Conservation (phyloP, 2,113 vertebrate species). For the Azemiops feae region DNA sequence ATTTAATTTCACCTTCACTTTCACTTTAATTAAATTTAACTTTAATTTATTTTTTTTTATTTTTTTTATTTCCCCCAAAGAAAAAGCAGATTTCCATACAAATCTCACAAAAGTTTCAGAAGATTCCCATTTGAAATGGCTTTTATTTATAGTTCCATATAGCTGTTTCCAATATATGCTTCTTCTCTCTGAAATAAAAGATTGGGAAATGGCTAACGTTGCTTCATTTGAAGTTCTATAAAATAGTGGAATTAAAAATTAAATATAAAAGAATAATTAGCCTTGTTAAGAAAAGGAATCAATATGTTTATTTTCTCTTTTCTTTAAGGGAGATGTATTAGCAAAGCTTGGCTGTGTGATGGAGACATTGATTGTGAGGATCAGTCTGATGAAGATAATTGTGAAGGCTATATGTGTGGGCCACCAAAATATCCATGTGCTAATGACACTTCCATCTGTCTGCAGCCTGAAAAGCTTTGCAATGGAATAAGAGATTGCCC, state of each 20-base stretch:
- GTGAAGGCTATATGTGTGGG: constrained; percentile 86
- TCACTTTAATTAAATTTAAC: too few species aligned
- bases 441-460: constrained; percentile 89
- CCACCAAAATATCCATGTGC: constrained; percentile 95
- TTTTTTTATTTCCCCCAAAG: background rate
- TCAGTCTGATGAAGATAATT: constrained; percentile 94
- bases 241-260: background rate
- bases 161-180: background rate
- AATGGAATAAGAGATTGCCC: constrained; percentile 90
- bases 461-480: constrained; percentile 93
- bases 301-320: constrained; percentile 62
- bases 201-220: background rate
- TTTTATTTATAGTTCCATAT: background rate
- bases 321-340: constrained; percentile 93
- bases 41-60: too few species aligned
- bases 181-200: background rate
- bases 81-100: background rate
- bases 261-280: background rate
- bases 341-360: constrained; percentile 97
- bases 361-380: constrained; percentile 98
- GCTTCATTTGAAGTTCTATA: background rate
- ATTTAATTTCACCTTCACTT: background rate
- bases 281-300: background rate
- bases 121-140: background rate
- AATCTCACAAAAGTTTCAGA: background rate